A percentile compares a stretch with the other conserved stretches of the same genome.
phyloP scores from a whole-genome alignment of 92 coral and sea anemone genomes.

The Zoanthus sansibaricus region DNA sequence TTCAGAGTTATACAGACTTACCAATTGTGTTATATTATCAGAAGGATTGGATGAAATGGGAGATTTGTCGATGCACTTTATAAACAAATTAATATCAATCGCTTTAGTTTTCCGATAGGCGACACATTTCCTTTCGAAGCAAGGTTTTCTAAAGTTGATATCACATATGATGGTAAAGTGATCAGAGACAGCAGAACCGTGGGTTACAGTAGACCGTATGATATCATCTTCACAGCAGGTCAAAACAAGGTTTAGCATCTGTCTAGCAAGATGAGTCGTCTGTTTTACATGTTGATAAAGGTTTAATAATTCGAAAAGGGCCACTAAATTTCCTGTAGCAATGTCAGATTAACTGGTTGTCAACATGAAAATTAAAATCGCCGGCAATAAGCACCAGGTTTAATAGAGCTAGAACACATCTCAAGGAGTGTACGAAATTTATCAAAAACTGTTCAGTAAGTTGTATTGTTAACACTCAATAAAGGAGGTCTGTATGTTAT shows the following conservation, averaged over 20 bases:
- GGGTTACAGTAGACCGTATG: conserved; percentile 7
- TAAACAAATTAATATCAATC: conserved; percentile 18
- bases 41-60: background rate
- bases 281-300: background rate
- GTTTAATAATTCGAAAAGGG: too few species aligned
- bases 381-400: too few species aligned
- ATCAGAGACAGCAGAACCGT: background rate
- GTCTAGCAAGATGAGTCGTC: conserved; percentile 19
- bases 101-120: conserved; percentile 22
- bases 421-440: background rate
- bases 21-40: conserved; percentile 9
- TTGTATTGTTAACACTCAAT: too few species aligned
- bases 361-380: background rate
- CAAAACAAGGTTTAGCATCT: background rate
- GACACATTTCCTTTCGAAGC: background rate
- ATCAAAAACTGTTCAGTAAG: too few species aligned
- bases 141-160: conserved; percentile 16
- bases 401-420: background rate
- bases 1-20: conserved; percentile 20
- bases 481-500: too few species aligned
- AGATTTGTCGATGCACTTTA: background rate
- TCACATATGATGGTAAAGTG: conserved; percentile 22
- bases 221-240: conserved; percentile 1
- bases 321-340: background rate
- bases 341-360: background rate